A percentile compares a stretch with the other conserved stretches of the same genome.
phyloP scores from a whole-genome alignment of 1,140 invertebrate genomes.

The Marisa cornuarietis region DNA sequence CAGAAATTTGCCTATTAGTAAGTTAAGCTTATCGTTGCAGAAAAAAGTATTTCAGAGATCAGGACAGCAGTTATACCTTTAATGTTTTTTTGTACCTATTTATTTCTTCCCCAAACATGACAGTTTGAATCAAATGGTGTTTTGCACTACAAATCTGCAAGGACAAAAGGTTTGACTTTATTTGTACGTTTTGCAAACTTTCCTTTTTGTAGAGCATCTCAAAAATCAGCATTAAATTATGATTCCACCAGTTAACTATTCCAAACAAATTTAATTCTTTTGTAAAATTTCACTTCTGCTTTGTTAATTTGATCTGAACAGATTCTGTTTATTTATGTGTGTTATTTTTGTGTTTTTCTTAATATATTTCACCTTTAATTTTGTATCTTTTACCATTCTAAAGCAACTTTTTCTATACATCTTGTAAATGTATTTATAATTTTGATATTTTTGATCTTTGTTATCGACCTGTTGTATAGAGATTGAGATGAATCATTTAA shows the following conservation, averaged over 20 bases:
- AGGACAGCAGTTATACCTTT: not conserved
- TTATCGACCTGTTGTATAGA: not conserved
- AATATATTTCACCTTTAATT: no score
- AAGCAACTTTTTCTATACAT: conserved; percentile 10
- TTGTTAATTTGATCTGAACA: not conserved
- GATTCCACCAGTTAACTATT: not conserved
- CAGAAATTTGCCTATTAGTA: no score
- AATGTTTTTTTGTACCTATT: not conserved
- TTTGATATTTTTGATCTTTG: not conserved
- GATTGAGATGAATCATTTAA: no score
- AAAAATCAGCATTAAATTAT: not conserved
- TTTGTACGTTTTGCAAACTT: not conserved
- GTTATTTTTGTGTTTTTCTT: not conserved
- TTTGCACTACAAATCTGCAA: conserved; percentile 79
- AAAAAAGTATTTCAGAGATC: no score
- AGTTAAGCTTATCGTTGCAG: no score
- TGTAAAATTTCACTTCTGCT: not conserved
- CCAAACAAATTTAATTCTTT: not conserved
- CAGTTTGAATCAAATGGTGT: conserved; percentile 75
- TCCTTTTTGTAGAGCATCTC: not conserved
- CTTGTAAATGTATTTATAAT: conserved; percentile 3
- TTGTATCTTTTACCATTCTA: not conserved
- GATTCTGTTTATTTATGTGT: not conserved
- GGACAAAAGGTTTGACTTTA: conserved; percentile 73
- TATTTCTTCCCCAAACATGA: conserved; percentile 29